Evolutionary conservation across 2,113 vertebrate genomes (phyloP), one percentile per base, ranked within the genome.

Genomic region (crab-eating macaque (Macaca fascicularis)): DNA sequence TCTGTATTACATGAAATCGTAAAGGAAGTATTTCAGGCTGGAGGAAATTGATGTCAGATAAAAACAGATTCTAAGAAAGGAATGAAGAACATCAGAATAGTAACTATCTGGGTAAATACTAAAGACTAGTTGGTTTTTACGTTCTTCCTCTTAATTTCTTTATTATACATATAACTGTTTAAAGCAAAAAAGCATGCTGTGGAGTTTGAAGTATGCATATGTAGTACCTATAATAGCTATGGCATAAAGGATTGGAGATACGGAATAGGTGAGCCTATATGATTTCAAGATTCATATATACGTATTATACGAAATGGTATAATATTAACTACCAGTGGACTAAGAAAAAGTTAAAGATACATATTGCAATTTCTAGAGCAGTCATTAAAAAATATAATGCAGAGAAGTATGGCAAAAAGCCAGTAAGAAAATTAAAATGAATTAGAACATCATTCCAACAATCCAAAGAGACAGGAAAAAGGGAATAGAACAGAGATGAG

Each of bases 31-130:
- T 17, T n/a, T 92, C 3, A 80, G 45, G 30, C 20, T 59, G 17
- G 11, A 91, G 35, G 32, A 93, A 92, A 84, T 12, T 43, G 14
- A 72, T 81, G 27, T 85, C 38, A 76, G 59, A 64, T 81, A 70
- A 93, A 94, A 84, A 94, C 70, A 61, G 40, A 87, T 55, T 20
- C 59, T 55, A 76, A 69, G 38, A 74, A 94, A 90, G 83, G 74
- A 94, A 88, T 35, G 17, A 50, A 43, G 55, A 64, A 25, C 45
- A 59, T 70, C 22, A 79, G 61, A 82, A 86, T 30, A 78, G 43
- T n/a, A 89, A 61, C 43, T 78, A 61, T n/a, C 25, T 64, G 40
- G 40, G 70, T 72, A 82, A 93, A 85, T 35, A 45, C 19, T 76
- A 72, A 95, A 69, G 50, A 64, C 45, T 70, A 40, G 74, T 50